Evolutionary conservation across 2,113 vertebrate species (phyloP), one percentile per base, ranked within the genome.

Genomic region (Coregonus clupeaformis): DNA sequence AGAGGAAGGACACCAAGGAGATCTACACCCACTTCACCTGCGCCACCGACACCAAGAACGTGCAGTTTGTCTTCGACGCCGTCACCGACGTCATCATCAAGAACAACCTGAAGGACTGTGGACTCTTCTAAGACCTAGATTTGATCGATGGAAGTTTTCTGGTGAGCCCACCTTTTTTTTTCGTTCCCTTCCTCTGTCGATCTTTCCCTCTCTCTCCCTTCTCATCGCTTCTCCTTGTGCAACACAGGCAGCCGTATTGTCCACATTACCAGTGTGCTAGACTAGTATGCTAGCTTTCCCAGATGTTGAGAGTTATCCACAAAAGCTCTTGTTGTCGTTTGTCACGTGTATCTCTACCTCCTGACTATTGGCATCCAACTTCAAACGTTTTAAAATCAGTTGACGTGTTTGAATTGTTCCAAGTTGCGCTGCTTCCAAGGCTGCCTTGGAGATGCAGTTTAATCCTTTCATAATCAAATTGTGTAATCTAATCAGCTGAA

Each of bases 61-160:
- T 99, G 90, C 97, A 99, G 89, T 99, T 99, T 77, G 97, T 99
- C 71, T 99, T 98, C 1, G 97, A 99, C 90, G 97, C 97, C 13
- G 97, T 99, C 89, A 99, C 97, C 77, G 97, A 99, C 79, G 97
- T 99, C 89, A 98, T 99, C 92, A 99, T 99, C 93, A 99, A 99
- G 92, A 98, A 99, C 93, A 99, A 99, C 89, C 95, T 99, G 84
- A 99, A 98, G 91, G 97, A 99, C 92, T 99, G 97, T 85, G 97
- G 97, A 76, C 95, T 99, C 85, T 98, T 99, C 92, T 98, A 90
- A 95, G 85, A 78, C 71, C 47, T 25, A 1, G 0, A 12, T 0
- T 69, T 71, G 1, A 60, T 22, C 6, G 5, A 22, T 24, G n/a
- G n/a, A 22, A 1, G 52, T 11, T 60, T 82, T 72, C 59, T 60